A percentile compares a stretch with the other conserved stretches of the same genome.
phyloP scores from a whole-genome alignment of 1,140 invertebrate species.

The Goniozus legneri region DNA sequence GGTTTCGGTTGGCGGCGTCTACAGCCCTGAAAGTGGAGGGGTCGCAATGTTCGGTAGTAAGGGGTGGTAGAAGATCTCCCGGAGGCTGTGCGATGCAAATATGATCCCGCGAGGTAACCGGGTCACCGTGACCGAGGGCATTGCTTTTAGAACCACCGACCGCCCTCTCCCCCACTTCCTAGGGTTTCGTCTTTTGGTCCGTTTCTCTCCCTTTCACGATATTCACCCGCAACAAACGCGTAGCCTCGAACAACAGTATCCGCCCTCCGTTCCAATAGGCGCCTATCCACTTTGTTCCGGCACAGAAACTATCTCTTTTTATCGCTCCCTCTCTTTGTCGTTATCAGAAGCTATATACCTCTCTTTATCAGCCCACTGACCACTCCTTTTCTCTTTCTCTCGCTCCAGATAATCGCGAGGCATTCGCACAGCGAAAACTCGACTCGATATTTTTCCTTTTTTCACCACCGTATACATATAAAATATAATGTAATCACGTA shows the following conservation, averaged over 20 bases:
- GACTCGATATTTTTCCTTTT: conserved; percentile 5
- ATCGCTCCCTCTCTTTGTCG: background rate
- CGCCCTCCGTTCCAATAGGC: conserved; percentile 20
- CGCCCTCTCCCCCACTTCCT: conserved; percentile 1
- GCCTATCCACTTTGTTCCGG: conserved; percentile 24
- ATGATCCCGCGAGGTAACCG: conserved; percentile 38
- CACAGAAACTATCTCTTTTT: conserved; percentile 4
- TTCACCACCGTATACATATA: too few relatives aligned
- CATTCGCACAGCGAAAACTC: too few relatives aligned
- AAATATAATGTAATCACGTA: too few relatives aligned
- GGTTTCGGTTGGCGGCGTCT: conserved; percentile 17
- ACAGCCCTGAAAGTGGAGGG: too few relatives aligned
- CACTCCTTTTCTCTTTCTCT: background rate
- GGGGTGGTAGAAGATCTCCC: background rate
- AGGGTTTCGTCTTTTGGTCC: background rate
- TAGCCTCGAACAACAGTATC: conserved; percentile 22
- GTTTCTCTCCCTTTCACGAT: background rate
- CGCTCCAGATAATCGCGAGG: too few relatives aligned
- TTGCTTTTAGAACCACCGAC: conserved; percentile 34
- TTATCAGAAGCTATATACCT: background rate
- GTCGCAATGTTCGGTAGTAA: too few relatives aligned
- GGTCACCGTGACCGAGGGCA: conserved; percentile 37
- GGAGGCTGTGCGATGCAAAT: too few relatives aligned
- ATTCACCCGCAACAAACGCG: conserved; percentile 20
- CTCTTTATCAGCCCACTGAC: conserved; percentile 1